Base-by-base conservation (phyloP, 2,113 vertebrate species). In the Sphyrna mokarran region DNA sequence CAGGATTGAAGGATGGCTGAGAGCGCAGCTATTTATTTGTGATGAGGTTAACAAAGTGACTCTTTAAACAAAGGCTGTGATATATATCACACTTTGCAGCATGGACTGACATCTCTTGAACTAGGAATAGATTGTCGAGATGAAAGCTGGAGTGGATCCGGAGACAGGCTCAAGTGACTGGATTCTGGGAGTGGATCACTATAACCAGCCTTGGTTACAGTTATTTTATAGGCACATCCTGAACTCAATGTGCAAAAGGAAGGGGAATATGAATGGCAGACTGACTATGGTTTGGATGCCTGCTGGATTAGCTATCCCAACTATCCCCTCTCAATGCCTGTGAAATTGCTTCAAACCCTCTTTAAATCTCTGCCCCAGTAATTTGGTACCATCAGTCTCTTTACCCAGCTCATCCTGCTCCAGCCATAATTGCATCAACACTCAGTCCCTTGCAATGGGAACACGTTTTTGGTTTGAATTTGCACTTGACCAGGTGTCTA, bases 401-500 rank as follows among this genome's bases (percentile, higher is more conserved):
- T 89, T 48, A 58, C 29, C 86, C 48, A 61, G 48, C 26, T 89
- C 86, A 26, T 76, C 23, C 72, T 76, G 72, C 29, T 68, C 61
- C 1, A 16, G 3, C 61, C 8, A 23, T 66, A n/a, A 29, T 13
- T 29, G 63, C 89, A 63, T 33, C 61, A 63, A 91, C 14, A 3
- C 58, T 91, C 58, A 16, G 58, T 58, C 61, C n/a, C 78, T 40
- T 0, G 86, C 86, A 29, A 22, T 6, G 48, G 86, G 23, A 4
- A n/a, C 61, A 43, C 33, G 18, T 22, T 66, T 93, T 83, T 66
- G 61, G 18, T 90, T 33, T 96, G 90, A 95, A 43, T 29, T 37
- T 54, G 72, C 37, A 48, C 40, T 85, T 48, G 94, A 96, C 96
- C 85, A 18, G 58, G 91, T 61, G 76, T 90, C 96, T n/a, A 87